Evolutionary conservation across 2,797 vertebrate species (phyloP).

Genomic region (Anguilla obscura): DNA sequence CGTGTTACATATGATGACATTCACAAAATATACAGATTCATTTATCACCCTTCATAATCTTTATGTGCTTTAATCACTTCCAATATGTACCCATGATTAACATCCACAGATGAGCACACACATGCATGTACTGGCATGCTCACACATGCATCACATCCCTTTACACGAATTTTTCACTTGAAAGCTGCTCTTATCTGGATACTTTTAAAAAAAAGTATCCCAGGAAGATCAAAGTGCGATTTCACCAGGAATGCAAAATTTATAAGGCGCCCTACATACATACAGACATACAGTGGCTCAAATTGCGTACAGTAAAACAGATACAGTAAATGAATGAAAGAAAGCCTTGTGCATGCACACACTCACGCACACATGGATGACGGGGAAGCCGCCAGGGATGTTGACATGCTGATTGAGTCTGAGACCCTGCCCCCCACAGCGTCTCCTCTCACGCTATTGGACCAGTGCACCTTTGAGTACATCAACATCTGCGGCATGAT

Average conservation of each 20-base stretch:
- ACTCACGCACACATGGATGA: not conserved
- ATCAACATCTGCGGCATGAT: slow-evolving; percentile 90
- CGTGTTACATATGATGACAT: not conserved
- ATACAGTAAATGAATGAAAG: not conserved
- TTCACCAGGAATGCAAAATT: not conserved
- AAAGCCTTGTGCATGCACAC: not conserved
- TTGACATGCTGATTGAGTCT: not conserved
- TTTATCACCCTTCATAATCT: not conserved
- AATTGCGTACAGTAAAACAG: not conserved
- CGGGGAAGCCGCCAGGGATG: not conserved
- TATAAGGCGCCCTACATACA: not conserved
- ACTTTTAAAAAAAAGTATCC: too few species aligned
- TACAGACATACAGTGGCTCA: not conserved
- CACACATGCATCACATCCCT: not conserved
- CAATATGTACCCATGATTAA: not conserved
- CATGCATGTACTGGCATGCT: not conserved
- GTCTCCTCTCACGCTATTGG: slow-evolving; percentile 80
- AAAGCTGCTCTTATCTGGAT: too few species aligned
- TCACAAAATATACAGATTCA: not conserved
- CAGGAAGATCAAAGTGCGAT: not conserved
- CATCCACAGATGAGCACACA: not conserved
- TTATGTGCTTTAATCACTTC: too few species aligned
- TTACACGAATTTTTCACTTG: too few species aligned
- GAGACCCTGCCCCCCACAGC: slow-evolving; percentile 63
- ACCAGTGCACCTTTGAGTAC: slow-evolving; percentile 85